Evolutionary conservation across 2,888 invertebrate species (phyloP).

Genomic region (Calameuta pallipes): DNA sequence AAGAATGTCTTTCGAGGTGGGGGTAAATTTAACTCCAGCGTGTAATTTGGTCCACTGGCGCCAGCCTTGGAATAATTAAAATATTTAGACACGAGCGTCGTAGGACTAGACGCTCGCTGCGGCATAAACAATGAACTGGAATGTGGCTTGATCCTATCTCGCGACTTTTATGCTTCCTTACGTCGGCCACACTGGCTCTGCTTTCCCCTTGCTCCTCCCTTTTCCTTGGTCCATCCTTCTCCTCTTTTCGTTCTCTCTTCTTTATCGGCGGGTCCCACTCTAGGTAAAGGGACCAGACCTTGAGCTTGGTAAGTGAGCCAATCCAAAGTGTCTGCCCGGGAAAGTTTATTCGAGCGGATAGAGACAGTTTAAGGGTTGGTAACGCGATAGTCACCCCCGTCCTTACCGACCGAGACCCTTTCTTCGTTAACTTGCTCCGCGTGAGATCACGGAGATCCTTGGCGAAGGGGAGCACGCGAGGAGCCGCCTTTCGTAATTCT

Average conservation of each 20-base stretch:
- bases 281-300: background rate
- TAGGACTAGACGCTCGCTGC: slow-evolving; percentile 25
- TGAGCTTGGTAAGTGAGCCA: slow-evolving; percentile 32
- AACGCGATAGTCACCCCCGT: slow-evolving; percentile 36
- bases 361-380: slow-evolving; percentile 35
- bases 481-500: slow-evolving; percentile 17
- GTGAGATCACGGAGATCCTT: slow-evolving; percentile 16
- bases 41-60: slow-evolving; percentile 26
- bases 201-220: background rate
- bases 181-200: slow-evolving; percentile 32
- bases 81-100: slow-evolving; percentile 37
- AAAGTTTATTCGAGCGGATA: slow-evolving; percentile 30
- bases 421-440: slow-evolving; percentile 12
- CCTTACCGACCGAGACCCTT: slow-evolving; percentile 22
- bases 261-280: background rate
- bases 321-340: slow-evolving; percentile 13
- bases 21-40: slow-evolving; percentile 15
- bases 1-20: background rate
- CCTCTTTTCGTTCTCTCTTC: background rate
- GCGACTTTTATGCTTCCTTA: slow-evolving; percentile 54
- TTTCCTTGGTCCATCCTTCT: background rate
- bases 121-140: slow-evolving; percentile 49
- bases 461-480: background rate
- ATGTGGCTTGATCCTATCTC: slow-evolving; percentile 51
- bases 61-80: slow-evolving; percentile 41